Conservation (phyloP, 2,113 vertebrate genomes). For the Cavia porcellus region DNA sequence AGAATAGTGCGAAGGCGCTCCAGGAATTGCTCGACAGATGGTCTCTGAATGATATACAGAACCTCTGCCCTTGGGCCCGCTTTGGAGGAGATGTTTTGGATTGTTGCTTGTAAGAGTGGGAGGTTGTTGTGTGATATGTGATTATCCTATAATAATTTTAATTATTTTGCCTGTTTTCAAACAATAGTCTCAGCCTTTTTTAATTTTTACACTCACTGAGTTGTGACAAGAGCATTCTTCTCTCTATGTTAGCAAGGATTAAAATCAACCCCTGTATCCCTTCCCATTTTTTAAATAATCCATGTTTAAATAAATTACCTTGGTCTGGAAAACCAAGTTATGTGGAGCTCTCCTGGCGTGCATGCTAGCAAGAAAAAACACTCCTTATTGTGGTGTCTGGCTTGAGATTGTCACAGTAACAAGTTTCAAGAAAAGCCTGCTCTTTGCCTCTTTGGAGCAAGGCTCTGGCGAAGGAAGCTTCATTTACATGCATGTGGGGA, state of each 20-base stretch:
- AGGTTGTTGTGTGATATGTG: constrained; percentile 93
- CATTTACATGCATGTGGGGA: constrained; percentile 90
- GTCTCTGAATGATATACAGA: constrained; percentile 97
- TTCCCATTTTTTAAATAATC: constrained; percentile 88
- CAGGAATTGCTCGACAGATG: constrained; percentile 96
- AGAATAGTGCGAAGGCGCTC: constrained; percentile 89
- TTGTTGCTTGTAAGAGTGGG: constrained; percentile 94
- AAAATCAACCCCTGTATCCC: constrained; percentile 90
- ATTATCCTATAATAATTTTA: constrained; percentile 95
- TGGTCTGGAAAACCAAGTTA: constrained; percentile 88
- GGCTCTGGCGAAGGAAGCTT: constrained; percentile 86
- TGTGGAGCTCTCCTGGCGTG: constrained; percentile 83
- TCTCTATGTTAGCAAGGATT: constrained; percentile 89
- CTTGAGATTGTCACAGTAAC: constrained; percentile 87
- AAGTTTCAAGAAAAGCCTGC: constrained; percentile 88
- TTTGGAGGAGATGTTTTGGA: constrained; percentile 94
- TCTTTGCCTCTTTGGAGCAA: constrained; percentile 85
- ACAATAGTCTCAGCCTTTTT: constrained; percentile 91
- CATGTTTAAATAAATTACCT: constrained; percentile 91
- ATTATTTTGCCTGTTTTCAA: constrained; percentile 93
- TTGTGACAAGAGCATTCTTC: constrained; percentile 91
- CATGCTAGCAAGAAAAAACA: constrained; percentile 68
- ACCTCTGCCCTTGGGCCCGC: constrained; percentile 94
- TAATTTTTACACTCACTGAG: constrained; percentile 92
- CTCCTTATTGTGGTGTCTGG: constrained; percentile 84